Percentiles rank a stretch among this genome's conserved stretches.
phyloP scores from a whole-genome alignment of 2,113 vertebrate genomes.

The Lota lota region DNA sequence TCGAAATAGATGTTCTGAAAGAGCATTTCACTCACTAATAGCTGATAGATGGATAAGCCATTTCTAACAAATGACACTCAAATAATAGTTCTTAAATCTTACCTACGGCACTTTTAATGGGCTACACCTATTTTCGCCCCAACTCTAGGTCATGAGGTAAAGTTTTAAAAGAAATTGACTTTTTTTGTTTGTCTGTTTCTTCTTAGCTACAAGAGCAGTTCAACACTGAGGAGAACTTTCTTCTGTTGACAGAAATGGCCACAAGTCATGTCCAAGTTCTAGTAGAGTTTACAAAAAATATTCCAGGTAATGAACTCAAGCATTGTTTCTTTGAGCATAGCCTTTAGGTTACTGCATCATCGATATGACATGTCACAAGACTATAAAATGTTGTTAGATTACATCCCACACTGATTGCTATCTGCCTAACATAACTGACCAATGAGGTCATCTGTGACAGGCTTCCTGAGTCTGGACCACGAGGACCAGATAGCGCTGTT shows the following conservation, averaged over 20 bases:
- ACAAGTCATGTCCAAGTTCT: slow-evolving; percentile 95
- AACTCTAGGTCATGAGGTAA: too few relatives aligned
- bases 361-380: not conserved
- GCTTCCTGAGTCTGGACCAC: slow-evolving; percentile 91
- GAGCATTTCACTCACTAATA: too few relatives aligned
- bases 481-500: slow-evolving; percentile 97
- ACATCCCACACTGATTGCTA: not conserved
- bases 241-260: slow-evolving; percentile 95
- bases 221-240: slow-evolving; percentile 91
- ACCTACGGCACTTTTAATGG: too few relatives aligned
- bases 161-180: too few relatives aligned
- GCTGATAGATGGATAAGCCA: too few relatives aligned
- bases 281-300: slow-evolving; percentile 97
- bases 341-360: not conserved
- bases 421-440: not conserved
- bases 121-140: too few relatives aligned
- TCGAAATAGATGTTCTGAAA: too few relatives aligned
- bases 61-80: too few relatives aligned
- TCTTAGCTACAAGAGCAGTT: slow-evolving; percentile 89
- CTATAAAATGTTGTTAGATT: not conserved
- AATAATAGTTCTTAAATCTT: too few relatives aligned
- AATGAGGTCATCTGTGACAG: slow-evolving; percentile 57
- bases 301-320: slow-evolving; percentile 80
- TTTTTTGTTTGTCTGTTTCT: slow-evolving; percentile 13
- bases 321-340: not conserved